A percentile compares a stretch with the other conserved stretches of the same genome.
These are phyloP conservation scores for Microcaecilia unicolor DNA, from an alignment of 2,797 vertebrate genomes.

Conservation along the genomic window DNA sequence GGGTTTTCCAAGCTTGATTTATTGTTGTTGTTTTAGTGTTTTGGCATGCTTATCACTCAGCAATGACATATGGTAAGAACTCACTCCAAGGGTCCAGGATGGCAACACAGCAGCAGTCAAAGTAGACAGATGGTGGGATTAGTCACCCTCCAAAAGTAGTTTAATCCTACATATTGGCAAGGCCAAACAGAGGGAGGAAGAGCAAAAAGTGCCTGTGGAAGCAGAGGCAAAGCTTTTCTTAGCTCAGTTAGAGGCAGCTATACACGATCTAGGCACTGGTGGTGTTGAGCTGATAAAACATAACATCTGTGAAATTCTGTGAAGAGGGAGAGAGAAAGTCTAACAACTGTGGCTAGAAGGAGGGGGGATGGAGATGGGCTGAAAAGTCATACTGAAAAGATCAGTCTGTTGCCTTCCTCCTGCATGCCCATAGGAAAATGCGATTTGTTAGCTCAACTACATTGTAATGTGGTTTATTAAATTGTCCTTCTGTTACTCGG, in stretches of 20 bases:
- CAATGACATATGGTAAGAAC: conserved; percentile 75
- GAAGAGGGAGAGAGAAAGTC: too few species aligned
- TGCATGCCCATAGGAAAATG: too few species aligned
- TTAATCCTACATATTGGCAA: conserved; percentile 51
- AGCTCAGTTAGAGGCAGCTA: conserved; percentile 14
- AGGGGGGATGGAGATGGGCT: too few species aligned
- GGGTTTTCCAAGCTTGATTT: conserved; percentile 34
- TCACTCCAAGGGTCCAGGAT: conserved; percentile 71
- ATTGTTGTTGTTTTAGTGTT: conserved; percentile 32
- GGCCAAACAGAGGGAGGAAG: conserved; percentile 11
- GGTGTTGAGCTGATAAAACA: not conserved
- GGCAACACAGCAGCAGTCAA: conserved; percentile 50
- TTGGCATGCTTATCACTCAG: conserved; percentile 39
- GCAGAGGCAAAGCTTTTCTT: conserved; percentile 26
- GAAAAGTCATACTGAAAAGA: too few species aligned
- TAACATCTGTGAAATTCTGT: conserved; percentile 2
- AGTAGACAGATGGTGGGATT: conserved; percentile 81
- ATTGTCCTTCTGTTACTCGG: too few species aligned
- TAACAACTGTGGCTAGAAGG: too few species aligned
- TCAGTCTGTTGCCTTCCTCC: too few species aligned
- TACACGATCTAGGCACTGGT: too few species aligned
- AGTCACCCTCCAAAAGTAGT: conserved; percentile 67
- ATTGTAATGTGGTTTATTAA: too few species aligned
- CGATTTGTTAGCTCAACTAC: too few species aligned
- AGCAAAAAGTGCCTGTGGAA: conserved; percentile 25